Evolutionary conservation across 2,888 invertebrate genomes (phyloP).

Genomic region (Imbricaverruca yamaguchii): DNA sequence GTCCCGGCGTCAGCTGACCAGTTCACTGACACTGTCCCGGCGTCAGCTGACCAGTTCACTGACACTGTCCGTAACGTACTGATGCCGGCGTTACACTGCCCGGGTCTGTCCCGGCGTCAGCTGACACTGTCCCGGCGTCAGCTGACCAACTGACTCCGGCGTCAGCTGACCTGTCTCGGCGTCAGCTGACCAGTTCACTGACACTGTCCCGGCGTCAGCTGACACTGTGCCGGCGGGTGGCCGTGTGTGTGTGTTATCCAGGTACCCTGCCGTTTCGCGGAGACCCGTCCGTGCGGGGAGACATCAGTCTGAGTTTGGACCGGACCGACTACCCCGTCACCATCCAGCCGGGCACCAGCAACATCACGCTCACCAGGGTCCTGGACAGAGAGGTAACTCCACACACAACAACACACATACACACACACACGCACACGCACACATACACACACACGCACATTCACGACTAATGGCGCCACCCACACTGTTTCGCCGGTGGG

Average conservation of each 20-base stretch:
- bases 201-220: background rate
- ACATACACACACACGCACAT: no score
- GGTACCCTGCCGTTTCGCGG: conserved; percentile 69
- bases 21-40: no score
- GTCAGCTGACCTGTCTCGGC: background rate
- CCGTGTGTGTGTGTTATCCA: conserved; percentile 36
- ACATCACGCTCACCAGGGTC: conserved; percentile 64
- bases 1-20: no score
- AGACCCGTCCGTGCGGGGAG: conserved; percentile 60
- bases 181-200: background rate
- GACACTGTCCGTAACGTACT: no score
- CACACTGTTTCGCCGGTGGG: no score
- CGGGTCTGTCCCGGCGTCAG: background rate
- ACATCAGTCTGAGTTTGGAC: conserved; percentile 67
- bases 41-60: no score
- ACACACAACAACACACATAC: no score
- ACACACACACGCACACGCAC: no score
- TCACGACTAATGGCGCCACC: no score
- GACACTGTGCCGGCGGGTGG: background rate
- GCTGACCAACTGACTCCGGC: no score
- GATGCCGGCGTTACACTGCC: no score
- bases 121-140: no score
- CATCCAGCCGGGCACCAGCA: conserved; percentile 67
- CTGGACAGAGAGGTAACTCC: conserved; percentile 57
- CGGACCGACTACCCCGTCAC: conserved; percentile 71